A percentile compares a stretch with the other conserved stretches of the same genome.
Conservation (phyloP, 2,888 invertebrate species). For the Nezara viridula region DNA sequence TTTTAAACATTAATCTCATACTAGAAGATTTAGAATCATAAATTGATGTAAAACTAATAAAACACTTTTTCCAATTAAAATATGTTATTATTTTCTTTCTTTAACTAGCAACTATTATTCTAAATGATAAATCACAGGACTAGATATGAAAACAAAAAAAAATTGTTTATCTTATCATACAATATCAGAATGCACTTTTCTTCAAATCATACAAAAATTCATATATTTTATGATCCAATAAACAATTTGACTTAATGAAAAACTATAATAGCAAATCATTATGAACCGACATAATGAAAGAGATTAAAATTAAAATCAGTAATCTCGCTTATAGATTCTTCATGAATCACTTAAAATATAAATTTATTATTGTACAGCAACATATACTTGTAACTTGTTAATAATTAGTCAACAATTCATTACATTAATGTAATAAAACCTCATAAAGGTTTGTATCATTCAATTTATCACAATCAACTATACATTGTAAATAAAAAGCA, state of each 20-base stretch:
- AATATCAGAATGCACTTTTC: no score
- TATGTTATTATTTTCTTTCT: not conserved
- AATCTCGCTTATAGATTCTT: not conserved
- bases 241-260: no score
- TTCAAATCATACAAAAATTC: no score
- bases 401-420: not conserved
- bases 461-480: not conserved
- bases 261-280: no score
- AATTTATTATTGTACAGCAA: no score
- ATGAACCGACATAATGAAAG: not conserved
- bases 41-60: not conserved
- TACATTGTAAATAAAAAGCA: constrained; percentile 19
- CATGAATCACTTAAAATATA: not conserved
- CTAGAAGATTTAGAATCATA: not conserved
- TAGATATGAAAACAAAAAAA: no score
- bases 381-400: not conserved
- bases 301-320: not conserved
- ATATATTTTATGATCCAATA: no score
- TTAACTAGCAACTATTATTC: no score
- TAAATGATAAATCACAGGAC: no score
- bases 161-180: no score
- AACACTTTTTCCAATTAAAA: not conserved
- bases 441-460: not conserved
- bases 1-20: not conserved
- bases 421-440: not conserved